These are phyloP conservation scores for Centropristis striata DNA, from an alignment of 2,113 vertebrate species.

Conservation along the genomic window DNA sequence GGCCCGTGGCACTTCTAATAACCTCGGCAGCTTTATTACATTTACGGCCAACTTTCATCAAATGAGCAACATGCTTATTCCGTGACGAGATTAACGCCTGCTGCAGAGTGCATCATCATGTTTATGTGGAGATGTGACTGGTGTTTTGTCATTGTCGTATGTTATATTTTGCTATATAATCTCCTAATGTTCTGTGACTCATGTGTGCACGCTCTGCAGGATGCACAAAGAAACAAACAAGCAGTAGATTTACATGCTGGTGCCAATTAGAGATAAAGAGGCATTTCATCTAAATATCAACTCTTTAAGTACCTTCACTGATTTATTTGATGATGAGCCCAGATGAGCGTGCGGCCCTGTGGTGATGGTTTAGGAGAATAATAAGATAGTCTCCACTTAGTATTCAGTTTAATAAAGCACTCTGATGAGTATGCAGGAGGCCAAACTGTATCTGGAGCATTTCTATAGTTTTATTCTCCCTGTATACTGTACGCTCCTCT, in stretches of 20 bases:
- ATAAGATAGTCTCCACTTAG: constrained; percentile 33
- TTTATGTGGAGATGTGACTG: constrained; percentile 38
- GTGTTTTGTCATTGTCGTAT: constrained; percentile 26
- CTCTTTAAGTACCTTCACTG: constrained; percentile 26
- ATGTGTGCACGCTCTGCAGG: too few species aligned
- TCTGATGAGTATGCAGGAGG: constrained; percentile 55
- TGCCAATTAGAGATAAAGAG: constrained; percentile 33
- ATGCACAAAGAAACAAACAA: too few species aligned
- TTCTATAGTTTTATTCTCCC: constrained; percentile 27
- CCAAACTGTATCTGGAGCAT: constrained; percentile 20
- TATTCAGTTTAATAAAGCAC: constrained; percentile 60
- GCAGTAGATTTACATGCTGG: constrained; percentile 3
- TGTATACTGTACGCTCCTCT: constrained; percentile 31
- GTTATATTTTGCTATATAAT: not conserved
- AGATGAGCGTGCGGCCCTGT: constrained; percentile 29
- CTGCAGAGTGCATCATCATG: constrained; percentile 32
- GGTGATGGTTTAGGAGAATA: constrained; percentile 40
- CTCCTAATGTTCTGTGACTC: constrained; percentile 11
- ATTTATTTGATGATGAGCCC: constrained; percentile 47
- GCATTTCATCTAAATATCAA: constrained; percentile 50
- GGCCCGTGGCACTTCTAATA: constrained; percentile 81
- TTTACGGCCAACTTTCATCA: constrained; percentile 79
- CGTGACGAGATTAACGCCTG: constrained; percentile 71
- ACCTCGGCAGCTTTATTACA: constrained; percentile 78
- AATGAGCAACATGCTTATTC: constrained; percentile 69